Evolutionary conservation across 2,113 vertebrate species (phyloP), one percentile per base, ranked within the genome.

Genomic region (Tringa solitaria): DNA sequence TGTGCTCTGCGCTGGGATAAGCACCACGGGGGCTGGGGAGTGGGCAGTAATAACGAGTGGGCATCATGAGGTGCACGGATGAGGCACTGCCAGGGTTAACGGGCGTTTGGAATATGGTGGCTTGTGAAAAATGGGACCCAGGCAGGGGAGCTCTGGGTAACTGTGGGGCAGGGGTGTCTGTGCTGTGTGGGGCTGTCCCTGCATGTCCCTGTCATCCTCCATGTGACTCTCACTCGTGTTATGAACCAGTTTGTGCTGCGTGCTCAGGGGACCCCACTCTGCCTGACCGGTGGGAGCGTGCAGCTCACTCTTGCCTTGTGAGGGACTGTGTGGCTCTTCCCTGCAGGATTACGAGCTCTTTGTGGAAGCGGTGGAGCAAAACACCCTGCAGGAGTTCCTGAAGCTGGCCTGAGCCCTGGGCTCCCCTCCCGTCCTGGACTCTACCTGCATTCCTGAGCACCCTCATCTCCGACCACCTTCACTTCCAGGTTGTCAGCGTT

Each of bases 261-360:
- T 32, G 24, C 69, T n/a, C 35, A 0, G 39, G 59, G 43, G 68
- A 59, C 19, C 30, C 60, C 0, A 3, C 0, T 5, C 60, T 2
- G n/a, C 41, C 26, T 4, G 24, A 4, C 8, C 0, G 1, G n/a
- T 0, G 2, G 39, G 37, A 80, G 56, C 7, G 0, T 13, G 1
- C 39, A 1, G 23, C 41, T 54, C 10, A 0, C 8, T 63, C 14
- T 32, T 57, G 65, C 67, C 59, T 45, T 4, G 2, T 15, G 64
- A 77, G 84, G 0, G 0, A 67, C 68, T 0, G 0, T 57, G 46
- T 68, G 85, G 81, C 80, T 70, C 89, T 67, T 90, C 67, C 94
- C 92, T 78, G 33, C 97, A 99, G 99, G 98, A 99, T 96, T 99
- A 99, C 5, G 98, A 99, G 93, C 98, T 99, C 97, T 99, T 99